These are phyloP conservation scores for Acrocera orbiculus DNA, from an alignment of 2,888 invertebrate species.

Conservation along the genomic window DNA sequence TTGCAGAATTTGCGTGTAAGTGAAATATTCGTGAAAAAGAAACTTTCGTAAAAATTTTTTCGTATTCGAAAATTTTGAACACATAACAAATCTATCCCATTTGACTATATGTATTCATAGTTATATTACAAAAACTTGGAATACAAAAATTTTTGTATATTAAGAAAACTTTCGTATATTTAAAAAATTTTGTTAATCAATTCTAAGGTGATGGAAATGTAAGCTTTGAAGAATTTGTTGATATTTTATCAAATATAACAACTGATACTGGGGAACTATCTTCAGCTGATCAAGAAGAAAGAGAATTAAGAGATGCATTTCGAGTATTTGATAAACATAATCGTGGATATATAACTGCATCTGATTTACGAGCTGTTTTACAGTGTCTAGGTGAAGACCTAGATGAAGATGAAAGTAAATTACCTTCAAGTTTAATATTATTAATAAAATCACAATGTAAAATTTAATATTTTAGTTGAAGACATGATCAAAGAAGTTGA, in stretches of 20 bases:
- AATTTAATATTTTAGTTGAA: conserved; percentile 50
- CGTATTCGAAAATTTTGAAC: too few species aligned
- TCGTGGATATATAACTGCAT: conserved; percentile 76
- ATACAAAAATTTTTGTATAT: too few species aligned
- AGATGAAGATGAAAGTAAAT: conserved; percentile 77
- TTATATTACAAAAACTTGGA: too few species aligned
- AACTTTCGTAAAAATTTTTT: too few species aligned
- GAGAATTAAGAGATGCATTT: conserved; percentile 70
- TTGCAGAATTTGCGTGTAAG: too few species aligned
- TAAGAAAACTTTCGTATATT: background rate
- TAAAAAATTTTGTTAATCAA: conserved; percentile 4
- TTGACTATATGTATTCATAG: too few species aligned
- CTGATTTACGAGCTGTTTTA: conserved; percentile 68
- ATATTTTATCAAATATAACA: conserved; percentile 59
- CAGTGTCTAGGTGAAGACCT: conserved; percentile 79
- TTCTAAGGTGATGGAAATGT: conserved; percentile 65
- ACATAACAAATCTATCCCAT: too few species aligned
- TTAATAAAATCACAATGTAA: background rate
- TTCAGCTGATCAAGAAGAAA: conserved; percentile 61
- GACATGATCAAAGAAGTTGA: conserved; percentile 95
- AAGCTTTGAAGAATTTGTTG: conserved; percentile 76
- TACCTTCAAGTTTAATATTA: conserved; percentile 2
- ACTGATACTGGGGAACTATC: conserved; percentile 40
- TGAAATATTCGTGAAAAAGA: too few species aligned
- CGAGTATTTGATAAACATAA: conserved; percentile 83